Conservation (phyloP, 2,888 invertebrate species). For the Mimachlamys varia region DNA sequence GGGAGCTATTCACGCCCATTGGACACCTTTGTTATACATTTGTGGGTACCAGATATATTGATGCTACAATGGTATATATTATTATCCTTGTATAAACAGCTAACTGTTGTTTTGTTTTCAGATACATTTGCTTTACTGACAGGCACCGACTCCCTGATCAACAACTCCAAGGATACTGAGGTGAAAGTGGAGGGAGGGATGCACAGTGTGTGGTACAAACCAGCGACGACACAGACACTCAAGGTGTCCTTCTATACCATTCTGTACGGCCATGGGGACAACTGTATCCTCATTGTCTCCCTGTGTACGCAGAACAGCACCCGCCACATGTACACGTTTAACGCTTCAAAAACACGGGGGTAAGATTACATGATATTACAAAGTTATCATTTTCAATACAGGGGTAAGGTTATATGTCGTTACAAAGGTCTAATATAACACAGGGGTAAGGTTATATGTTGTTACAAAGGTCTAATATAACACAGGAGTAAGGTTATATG, state of each 20-base stretch:
- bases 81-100: not conserved
- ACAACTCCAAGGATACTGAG: not conserved
- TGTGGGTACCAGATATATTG: too few relatives aligned
- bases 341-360: not conserved
- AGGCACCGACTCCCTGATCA: not conserved
- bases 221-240: not conserved
- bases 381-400: too few relatives aligned
- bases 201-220: not conserved
- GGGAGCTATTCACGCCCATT: too few relatives aligned
- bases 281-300: not conserved
- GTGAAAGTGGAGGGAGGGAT: not conserved
- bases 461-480: too few relatives aligned
- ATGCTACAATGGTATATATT: too few relatives aligned
- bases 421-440: not conserved
- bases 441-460: too few relatives aligned
- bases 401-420: not conserved
- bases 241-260: not conserved
- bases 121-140: not conserved
- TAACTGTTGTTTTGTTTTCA: not conserved
- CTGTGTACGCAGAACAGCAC: not conserved
- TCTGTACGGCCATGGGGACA: not conserved
- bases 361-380: too few relatives aligned
- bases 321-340: not conserved
- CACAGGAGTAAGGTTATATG: too few relatives aligned
- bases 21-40: not conserved